Evolutionary conservation across 1,140 invertebrate genomes (phyloP), one percentile per base, ranked within the genome.

Genomic region (Papilio polytes): DNA sequence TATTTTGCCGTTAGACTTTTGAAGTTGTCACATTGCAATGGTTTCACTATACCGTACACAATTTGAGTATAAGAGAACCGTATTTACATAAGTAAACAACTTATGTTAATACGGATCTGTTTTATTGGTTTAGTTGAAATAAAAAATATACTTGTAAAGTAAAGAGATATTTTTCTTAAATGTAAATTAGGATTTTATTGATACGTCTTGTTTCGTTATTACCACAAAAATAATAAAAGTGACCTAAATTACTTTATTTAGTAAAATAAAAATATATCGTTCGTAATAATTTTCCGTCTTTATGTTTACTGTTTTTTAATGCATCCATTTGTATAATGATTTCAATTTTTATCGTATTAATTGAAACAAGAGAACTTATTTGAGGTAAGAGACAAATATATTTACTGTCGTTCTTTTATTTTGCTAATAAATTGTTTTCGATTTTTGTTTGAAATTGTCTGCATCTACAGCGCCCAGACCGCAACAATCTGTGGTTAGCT

Each of bases 251-350:
- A 36, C 63, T 31, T 70, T 70, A 70, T 70, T 70, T 36, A 31
- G 7, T 12, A 4, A 70, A 70, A 31, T 31, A 70, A 31, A 66
- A 31, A 70, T 70, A 31, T 36, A 70, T 18, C 22, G 22, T 13
- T 70, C 18, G 59, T 1, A 63, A 63, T 63, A 63, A 12, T 12
- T 70, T 70, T 70, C 26, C 18, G 36, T 36, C 26, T 70, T 70
- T 70, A 70, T 70, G 63, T 70, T 70, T 31, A 31, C 26, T 70
- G 22, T 26, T 63, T n/a, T 63, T 70, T 70, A 70, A 26, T 12
- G 26, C 15, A 31, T 70, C 63, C 26, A 15, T 70, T 36, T 36
- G 13, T 4, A 56, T 56, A 12, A 13, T 26, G 3, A 31, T 6
- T 26, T 31, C 36, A 18, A 48, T 48, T 48, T 13, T 2, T 48